These are phyloP conservation scores for Bufo bufo DNA, from an alignment of 2,113 vertebrate genomes.

Conservation along the genomic window DNA sequence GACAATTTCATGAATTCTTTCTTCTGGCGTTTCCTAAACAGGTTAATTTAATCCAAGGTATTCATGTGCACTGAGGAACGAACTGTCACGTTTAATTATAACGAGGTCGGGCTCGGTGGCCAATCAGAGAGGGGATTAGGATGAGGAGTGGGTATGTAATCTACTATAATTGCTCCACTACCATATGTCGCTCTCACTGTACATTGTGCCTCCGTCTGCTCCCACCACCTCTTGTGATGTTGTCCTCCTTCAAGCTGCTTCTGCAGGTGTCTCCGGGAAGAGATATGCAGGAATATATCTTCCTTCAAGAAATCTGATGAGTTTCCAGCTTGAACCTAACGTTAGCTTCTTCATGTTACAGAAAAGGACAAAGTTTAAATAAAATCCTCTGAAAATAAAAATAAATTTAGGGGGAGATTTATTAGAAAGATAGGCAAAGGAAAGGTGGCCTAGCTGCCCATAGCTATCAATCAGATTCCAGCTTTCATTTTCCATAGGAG, in stretches of 20 bases:
- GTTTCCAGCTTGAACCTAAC: neutral
- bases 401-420: too few relatives aligned
- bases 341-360: too few relatives aligned
- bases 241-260: neutral
- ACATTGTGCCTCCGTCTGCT: neutral
- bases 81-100: conserved; percentile 28
- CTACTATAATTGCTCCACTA: conserved; percentile 28
- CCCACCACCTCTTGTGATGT: neutral
- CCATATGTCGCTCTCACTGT: conserved; percentile 16
- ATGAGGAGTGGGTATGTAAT: conserved; percentile 18
- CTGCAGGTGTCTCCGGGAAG: neutral
- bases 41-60: conserved; percentile 15
- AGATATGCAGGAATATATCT: neutral
- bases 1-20: neutral
- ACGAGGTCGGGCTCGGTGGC: neutral
- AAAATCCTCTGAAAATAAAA: too few relatives aligned
- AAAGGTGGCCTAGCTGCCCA: too few relatives aligned
- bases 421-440: too few relatives aligned
- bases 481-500: too few relatives aligned
- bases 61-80: neutral
- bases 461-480: too few relatives aligned
- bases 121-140: conserved; percentile 37
- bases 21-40: neutral
- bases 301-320: neutral
- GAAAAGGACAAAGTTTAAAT: too few relatives aligned